Percentiles rank a stretch among this genome's conserved stretches.
Evolutionary conservation across 2,888 invertebrate genomes (phyloP).

Genomic region (Rhorus exstirpatorius): DNA sequence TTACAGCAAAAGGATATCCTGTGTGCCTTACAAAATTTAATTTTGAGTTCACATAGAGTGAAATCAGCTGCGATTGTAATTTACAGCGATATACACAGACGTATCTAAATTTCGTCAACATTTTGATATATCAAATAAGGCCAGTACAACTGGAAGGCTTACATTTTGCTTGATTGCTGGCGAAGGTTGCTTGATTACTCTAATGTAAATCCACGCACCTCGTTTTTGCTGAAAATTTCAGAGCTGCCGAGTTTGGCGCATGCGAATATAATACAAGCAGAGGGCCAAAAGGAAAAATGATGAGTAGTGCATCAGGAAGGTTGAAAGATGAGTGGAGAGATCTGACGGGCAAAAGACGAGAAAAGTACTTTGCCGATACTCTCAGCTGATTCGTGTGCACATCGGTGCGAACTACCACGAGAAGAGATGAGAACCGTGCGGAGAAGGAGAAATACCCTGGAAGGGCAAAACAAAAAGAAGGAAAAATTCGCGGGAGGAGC

Average conservation of each 20-base stretch:
- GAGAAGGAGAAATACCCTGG: constrained; percentile 32
- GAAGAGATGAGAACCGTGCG: constrained; percentile 7
- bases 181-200: constrained; percentile 58
- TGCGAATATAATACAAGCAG: constrained; percentile 49
- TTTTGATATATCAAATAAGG: no score
- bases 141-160: constrained; percentile 31
- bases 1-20: background rate
- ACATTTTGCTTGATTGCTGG: constrained; percentile 5
- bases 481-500: constrained; percentile 54
- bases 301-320: no score
- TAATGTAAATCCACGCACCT: constrained; percentile 41
- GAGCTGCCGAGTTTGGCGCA: constrained; percentile 18
- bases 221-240: constrained; percentile 31
- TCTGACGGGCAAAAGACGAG: constrained; percentile 37
- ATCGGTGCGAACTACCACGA: constrained; percentile 46
- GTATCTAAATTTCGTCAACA: no score
- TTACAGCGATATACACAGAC: background rate
- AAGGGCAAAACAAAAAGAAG: constrained; percentile 42
- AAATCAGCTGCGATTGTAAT: background rate
- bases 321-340: no score
- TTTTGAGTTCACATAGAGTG: background rate
- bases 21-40: background rate
- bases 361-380: constrained; percentile 54
- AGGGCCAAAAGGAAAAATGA: constrained; percentile 51
- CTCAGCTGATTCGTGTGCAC: constrained; percentile 48